Evolutionary conservation across 2,888 invertebrate species (phyloP).

Genomic region (Pteria penguin): DNA sequence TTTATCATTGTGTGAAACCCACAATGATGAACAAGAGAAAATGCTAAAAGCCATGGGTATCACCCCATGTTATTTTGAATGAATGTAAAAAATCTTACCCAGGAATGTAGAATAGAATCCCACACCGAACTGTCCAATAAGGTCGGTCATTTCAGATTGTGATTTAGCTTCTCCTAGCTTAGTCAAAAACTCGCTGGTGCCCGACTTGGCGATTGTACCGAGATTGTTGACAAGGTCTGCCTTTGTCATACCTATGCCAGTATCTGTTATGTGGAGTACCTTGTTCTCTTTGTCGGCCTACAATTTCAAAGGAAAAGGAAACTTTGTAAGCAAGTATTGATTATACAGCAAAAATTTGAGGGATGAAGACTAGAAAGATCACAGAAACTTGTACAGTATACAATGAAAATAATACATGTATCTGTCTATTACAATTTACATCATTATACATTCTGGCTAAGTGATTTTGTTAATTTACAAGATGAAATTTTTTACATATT

Average conservation of each 20-base stretch:
- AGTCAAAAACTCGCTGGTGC: conserved; percentile 96
- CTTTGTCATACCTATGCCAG: conserved; percentile 98
- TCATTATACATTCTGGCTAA: no score
- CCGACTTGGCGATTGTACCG: conserved; percentile 98
- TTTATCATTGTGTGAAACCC: no score
- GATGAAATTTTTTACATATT: no score
- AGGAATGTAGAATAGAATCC: conserved; percentile 99
- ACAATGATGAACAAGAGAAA: no score
- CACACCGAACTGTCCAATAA: conserved; percentile 99
- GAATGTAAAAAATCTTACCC: conserved; percentile 72
- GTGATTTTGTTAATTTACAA: no score
- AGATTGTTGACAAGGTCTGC: conserved; percentile 95
- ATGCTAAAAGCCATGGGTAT: neutral
- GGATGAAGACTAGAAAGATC: no score
- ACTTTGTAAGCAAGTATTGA: no score
- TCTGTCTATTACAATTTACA: no score
- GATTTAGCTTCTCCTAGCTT: conserved; percentile 85
- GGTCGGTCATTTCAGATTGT: conserved; percentile 90
- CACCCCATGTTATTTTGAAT: neutral
- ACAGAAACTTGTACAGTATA: no score
- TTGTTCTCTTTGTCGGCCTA: conserved; percentile 95
- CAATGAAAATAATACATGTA: no score
- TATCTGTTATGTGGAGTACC: conserved; percentile 95
- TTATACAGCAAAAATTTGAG: no score
- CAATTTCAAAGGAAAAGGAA: no score